Base-by-base conservation (phyloP, 2,113 vertebrate genomes). In the Ardeotis arabs region DNA sequence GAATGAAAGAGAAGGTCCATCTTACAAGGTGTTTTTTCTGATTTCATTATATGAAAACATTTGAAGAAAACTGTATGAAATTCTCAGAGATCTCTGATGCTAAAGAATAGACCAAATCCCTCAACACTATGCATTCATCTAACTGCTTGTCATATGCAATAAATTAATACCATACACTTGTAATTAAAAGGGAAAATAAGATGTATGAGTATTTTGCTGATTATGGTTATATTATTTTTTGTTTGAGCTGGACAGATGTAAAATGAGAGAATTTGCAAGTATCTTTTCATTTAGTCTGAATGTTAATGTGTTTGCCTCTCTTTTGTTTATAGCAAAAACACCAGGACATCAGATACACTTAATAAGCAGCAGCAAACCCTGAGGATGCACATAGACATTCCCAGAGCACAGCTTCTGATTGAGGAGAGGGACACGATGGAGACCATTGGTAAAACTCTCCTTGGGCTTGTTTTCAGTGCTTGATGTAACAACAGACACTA, bases 381-480 rank as follows among this genome's bases (percentile, higher is more conserved):
- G 79, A 97, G 99, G 84, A 99, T 99, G 99, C 99, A 99, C 97
- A 99, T 99, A 62, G 99, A 99, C 95, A 99, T 99, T 94, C 99
- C 99, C 87, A 98, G 99, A 97, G 99, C 99, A n/a, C 99, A 99
- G 96, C 99, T 99, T 44, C 97, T 99, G 89, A 99, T 99, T 31
- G 99, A 99, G 96, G 99, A 99, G 96, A 98, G 99, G 79, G 99
- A 99, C 97, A 99, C 99, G 3, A 99, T 99, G 99, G 99, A 99
- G 97, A 99, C 99, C 47, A 99, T 99, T 33, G 99, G 99, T 99
- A 98, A 97, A 97, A 97, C 19, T 1, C 6, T 45, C 76, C n/a
- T 37, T 75, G 53, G 44, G 6, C 3, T 89, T 90, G 13, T 85
- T 50, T 21, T 16, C 49, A 16, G 44, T 75, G 27, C 1, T 86